Base-by-base conservation (phyloP, 35 echinoderm and acorn worm genomes). In the Ptychodera flava region DNA sequence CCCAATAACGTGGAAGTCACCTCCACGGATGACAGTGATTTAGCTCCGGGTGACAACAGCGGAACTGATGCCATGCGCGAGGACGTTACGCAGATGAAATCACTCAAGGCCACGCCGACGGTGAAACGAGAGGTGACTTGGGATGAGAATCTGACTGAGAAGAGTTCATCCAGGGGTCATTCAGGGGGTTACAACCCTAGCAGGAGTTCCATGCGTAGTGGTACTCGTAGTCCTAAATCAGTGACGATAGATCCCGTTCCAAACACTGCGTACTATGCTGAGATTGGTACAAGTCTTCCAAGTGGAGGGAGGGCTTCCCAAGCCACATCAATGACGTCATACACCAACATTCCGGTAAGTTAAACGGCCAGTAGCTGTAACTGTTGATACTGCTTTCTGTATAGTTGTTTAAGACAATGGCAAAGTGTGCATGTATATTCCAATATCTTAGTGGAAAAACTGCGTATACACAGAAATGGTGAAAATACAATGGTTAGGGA, bases 11-110 rank as follows among this genome's bases (percentile, higher is more conserved):
- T 10, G 32, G 82, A 83, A 15, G n/a, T 36, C 35, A 83, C 33
- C 82, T 64, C 45, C 6, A 22, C 6, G 45, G 83, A 36, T 31
- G 90, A 99, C 31, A 99, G 96, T 36, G 96, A 99, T 80, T 79
- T 99, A 16, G 88, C 84, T 0, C 96, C 92, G 29, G 96, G 96
- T 35, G 93, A 99, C 91, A 85, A 94, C 29, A 99, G 96, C 52
- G 81, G 87, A 15, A 90, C 92, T 6, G 88, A 90, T 16, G 81
- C 82, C 1, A 90, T 82, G 31, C 85, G 85, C 28, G 85, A 79
- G 16, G 96, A 99, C 85, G 96, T 99, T 1, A 99, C 96, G 37
- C 86, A 91, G 37, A 33, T 76, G 35, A 83, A 52, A 28, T 30
- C 29, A 28, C 30, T 52, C 32, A 86, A 86, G 30, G 32, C 84